These are phyloP conservation scores for Clepsis dumicolana DNA, from an alignment of 2,888 invertebrate genomes.

Conservation along the genomic window DNA sequence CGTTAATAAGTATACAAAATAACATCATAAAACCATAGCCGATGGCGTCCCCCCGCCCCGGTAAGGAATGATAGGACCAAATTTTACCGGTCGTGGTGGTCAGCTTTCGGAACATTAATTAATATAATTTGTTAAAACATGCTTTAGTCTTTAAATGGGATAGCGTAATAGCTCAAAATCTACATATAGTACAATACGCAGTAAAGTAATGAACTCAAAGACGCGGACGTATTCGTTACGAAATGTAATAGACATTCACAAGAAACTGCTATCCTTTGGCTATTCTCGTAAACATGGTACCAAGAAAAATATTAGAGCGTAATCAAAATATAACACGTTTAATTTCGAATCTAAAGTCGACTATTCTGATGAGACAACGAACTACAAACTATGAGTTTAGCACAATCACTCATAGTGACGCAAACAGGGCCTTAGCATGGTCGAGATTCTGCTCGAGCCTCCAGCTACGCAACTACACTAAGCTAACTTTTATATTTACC, in stretches of 20 bases:
- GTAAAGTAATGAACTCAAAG: constrained; percentile 14
- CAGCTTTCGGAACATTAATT: constrained; percentile 51
- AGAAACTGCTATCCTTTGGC: constrained; percentile 51
- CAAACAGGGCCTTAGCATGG: constrained; percentile 65
- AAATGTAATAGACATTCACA: constrained; percentile 3
- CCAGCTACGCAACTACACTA: constrained; percentile 11
- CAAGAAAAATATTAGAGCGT: constrained; percentile 49
- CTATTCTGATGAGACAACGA: constrained; percentile 70
- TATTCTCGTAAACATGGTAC: constrained; percentile 58
- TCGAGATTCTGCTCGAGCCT: constrained; percentile 46
- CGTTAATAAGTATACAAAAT: constrained; percentile 57
- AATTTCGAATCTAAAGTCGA: constrained; percentile 64
- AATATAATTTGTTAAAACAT: constrained; percentile 63
- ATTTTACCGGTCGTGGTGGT: constrained; percentile 85
- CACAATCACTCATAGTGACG: constrained; percentile 85
- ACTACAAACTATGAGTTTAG: constrained; percentile 84
- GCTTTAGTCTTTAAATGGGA: constrained; percentile 61
- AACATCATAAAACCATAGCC: constrained; percentile 59
- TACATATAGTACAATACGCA: constrained; percentile 16
- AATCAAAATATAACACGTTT: constrained; percentile 55
- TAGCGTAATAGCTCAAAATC: constrained; percentile 21
- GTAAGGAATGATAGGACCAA: constrained; percentile 89
- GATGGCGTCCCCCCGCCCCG: constrained; percentile 72
- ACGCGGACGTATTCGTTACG: background rate
- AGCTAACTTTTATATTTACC: constrained; percentile 3